A percentile compares a stretch with the other conserved stretches of the same genome.
phyloP scores from a whole-genome alignment of 1,140 invertebrate genomes.

The Aphis craccivora region DNA sequence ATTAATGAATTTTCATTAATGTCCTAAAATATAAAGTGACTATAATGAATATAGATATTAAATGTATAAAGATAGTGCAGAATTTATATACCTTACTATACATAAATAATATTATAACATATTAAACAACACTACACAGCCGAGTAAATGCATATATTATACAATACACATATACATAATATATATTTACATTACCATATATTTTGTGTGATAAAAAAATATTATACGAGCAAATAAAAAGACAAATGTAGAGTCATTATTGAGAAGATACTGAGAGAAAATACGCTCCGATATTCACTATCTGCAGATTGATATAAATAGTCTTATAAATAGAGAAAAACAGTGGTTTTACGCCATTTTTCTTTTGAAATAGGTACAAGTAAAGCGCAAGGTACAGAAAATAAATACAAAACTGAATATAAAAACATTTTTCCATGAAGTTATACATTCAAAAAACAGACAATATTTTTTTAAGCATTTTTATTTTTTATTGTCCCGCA shows the following conservation, averaged over 20 bases:
- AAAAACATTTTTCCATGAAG: not conserved
- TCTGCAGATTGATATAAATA: not conserved
- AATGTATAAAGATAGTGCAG: not conserved
- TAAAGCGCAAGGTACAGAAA: not conserved
- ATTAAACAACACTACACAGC: not conserved
- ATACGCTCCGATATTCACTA: not conserved
- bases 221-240: not conserved
- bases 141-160: not conserved
- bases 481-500: not conserved
- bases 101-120: not conserved
- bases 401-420: not conserved
- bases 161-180: too few relatives aligned
- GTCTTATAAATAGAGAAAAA: not conserved
- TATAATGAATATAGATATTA: not conserved
- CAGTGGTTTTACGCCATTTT: not conserved
- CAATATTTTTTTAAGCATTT: too few relatives aligned
- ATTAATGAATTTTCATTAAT: not conserved
- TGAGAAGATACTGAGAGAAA: not conserved
- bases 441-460: too few relatives aligned
- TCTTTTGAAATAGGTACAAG: not conserved
- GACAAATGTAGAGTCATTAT: not conserved
- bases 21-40: not conserved
- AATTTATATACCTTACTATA: not conserved
- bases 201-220: not conserved
- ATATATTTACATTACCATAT: not conserved